Evolutionary conservation across 2,888 invertebrate genomes (phyloP), one percentile per base, ranked within the genome.

Genomic region (Aporophyla nigra): DNA sequence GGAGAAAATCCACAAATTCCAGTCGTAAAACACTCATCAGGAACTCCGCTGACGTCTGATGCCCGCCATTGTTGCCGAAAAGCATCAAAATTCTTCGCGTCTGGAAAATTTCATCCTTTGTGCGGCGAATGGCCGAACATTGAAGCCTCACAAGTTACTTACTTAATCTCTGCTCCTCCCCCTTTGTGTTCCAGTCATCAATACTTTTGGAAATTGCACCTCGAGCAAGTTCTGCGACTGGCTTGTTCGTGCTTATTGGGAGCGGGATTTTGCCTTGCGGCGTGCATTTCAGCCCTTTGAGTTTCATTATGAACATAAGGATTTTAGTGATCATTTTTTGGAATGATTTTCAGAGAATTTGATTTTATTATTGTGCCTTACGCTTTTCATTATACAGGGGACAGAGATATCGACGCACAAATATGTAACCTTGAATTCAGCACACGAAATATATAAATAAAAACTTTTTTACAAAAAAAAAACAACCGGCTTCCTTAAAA

Each of bases 131-230:
- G 89, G 88, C 87, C 91, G 93, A 92, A 92, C 91, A 91, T 86
- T 89, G 94, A 94, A 95, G 92, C 93, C 93, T 87, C 90, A 89
- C 92, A 94, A 95, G 94, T 95, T 93, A 93, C 92, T 92, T 91
- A 90, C 92, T 94, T 95, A 94, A 95, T 95, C 93, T 93, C 92
- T 90, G 90, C 91, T 90, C 90, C 91, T 71, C 89, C 91, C 91
- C 91, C 91, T 94, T 94, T 94, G 92, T 94, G 93, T 91, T 92
- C 85, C 80, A 91, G 91, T 93, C 93, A 93, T 94, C 94, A 94
- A 93, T 95, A 95, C 93, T 95, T 94, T 93, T 90, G 90, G 91
- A 92, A 92, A 93, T 92, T 91, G 91, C 91, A 93, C 88, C 90
- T 90, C 89, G 81, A 91, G 90, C 88, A 85, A 86, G 81, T 90